phyloP scores from a whole-genome alignment of 1,140 invertebrate species.

The Anastrepha obliqua region DNA sequence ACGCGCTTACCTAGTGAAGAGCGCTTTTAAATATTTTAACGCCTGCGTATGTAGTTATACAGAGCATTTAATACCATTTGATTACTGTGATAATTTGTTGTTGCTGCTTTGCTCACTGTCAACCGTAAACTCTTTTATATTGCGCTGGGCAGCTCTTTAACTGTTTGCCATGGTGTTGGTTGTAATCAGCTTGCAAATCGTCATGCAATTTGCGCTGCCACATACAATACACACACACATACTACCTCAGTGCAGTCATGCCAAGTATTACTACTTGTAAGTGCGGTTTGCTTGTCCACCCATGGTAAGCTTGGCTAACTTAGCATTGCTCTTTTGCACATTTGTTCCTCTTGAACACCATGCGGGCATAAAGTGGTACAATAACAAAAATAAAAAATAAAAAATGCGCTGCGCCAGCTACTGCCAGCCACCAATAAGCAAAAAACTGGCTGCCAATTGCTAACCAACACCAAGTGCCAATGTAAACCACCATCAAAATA shows the following conservation, averaged over 20 bases:
- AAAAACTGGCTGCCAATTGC: slow-evolving; percentile 16
- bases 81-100: not conserved
- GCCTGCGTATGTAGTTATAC: not conserved
- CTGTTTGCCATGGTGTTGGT: not conserved
- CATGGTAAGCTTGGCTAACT: not conserved
- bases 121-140: not conserved
- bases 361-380: not conserved
- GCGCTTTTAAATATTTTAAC: not conserved
- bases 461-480: not conserved
- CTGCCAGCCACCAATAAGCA: slow-evolving; percentile 13
- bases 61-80: no score
- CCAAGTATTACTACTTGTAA: not conserved
- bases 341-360: not conserved
- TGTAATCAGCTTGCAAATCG: not conserved
- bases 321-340: not conserved
- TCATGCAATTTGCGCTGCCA: not conserved
- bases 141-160: not conserved
- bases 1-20: not conserved
- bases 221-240: not conserved
- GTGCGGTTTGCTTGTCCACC: not conserved
- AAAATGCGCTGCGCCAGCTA: slow-evolving; percentile 30
- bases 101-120: not conserved
- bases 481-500: not conserved
- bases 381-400: no score
- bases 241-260: not conserved